A percentile compares a stretch with the other conserved stretches of the same genome.
phyloP scores from a whole-genome alignment of 2,888 invertebrate species.

The Encarsia formosa region DNA sequence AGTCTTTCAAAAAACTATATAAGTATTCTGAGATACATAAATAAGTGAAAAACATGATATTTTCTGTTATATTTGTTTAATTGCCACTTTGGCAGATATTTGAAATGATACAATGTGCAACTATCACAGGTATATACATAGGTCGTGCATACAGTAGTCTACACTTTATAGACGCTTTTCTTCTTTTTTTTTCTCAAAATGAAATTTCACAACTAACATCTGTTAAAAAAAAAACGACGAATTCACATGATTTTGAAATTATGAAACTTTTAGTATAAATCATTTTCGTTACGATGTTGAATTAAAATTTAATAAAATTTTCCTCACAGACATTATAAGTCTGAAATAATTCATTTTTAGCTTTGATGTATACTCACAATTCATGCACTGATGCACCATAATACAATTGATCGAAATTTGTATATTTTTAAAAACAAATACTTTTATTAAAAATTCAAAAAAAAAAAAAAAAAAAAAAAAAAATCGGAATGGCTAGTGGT shows the following conservation, averaged over 20 bases:
- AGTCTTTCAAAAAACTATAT: too few relatives aligned
- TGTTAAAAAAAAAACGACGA: background rate
- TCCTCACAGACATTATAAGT: background rate
- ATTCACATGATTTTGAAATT: background rate
- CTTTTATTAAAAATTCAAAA: background rate
- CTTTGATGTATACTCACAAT: background rate
- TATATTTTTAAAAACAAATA: constrained; percentile 11
- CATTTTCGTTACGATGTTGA: background rate
- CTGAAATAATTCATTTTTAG: background rate
- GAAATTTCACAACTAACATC: constrained; percentile 1
- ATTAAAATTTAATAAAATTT: background rate
- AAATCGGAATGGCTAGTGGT: constrained; percentile 24
- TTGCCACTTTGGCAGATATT: constrained; percentile 28
- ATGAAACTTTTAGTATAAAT: background rate
- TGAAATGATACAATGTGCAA: constrained; percentile 38
- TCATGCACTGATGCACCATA: background rate
- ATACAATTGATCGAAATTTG: constrained; percentile 1
- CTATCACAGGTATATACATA: constrained; percentile 44
- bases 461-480: constrained; percentile 16
- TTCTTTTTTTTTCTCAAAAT: constrained; percentile 6
- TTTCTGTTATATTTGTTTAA: constrained; percentile 14
- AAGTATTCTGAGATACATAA: too few relatives aligned
- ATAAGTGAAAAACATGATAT: background rate
- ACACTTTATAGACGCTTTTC: constrained; percentile 16
- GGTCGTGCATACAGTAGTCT: constrained; percentile 27